A percentile compares a stretch with the other conserved stretches of the same genome.
These are phyloP conservation scores for Heliconius aoede DNA, from an alignment of 2,888 invertebrate species.

Conservation along the genomic window DNA sequence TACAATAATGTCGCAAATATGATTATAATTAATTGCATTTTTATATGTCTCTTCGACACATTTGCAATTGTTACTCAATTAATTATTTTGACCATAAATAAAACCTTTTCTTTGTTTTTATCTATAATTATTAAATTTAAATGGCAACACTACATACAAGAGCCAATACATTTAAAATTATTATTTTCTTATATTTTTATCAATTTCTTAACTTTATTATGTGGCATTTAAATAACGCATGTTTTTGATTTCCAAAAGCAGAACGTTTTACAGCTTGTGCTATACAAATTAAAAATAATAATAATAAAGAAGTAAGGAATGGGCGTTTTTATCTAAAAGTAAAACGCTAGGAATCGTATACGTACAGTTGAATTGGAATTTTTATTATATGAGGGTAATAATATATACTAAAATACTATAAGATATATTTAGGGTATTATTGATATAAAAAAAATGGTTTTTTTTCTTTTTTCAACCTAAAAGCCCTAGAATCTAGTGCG, in stretches of 20 bases:
- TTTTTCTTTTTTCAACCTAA: slow-evolving; percentile 15
- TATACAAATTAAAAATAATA: neutral
- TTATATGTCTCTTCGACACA: slow-evolving; percentile 3
- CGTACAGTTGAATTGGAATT: slow-evolving; percentile 51
- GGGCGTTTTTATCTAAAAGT: slow-evolving; percentile 40
- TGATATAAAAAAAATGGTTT: slow-evolving; percentile 35
- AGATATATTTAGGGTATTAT: slow-evolving; percentile 7
- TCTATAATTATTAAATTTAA: neutral
- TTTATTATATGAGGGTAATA: slow-evolving; percentile 50
- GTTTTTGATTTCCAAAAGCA: neutral
- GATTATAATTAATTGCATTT: slow-evolving; percentile 12
- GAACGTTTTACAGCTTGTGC: neutral
- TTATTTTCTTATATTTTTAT: no score
- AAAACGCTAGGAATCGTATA: slow-evolving; percentile 47
- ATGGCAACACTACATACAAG: neutral
- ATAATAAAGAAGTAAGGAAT: slow-evolving; percentile 20
- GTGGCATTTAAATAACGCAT: neutral
- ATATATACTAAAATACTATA: slow-evolving; percentile 36
- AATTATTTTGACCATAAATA: neutral
- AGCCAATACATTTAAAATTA: neutral
- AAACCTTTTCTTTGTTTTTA: neutral
- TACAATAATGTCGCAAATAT: slow-evolving; percentile 19
- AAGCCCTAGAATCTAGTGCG: slow-evolving; percentile 21
- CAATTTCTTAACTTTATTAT: neutral
- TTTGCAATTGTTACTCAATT: neutral